Evolutionary conservation across 2,113 vertebrate genomes (phyloP).

Genomic region (Gobio gobio): DNA sequence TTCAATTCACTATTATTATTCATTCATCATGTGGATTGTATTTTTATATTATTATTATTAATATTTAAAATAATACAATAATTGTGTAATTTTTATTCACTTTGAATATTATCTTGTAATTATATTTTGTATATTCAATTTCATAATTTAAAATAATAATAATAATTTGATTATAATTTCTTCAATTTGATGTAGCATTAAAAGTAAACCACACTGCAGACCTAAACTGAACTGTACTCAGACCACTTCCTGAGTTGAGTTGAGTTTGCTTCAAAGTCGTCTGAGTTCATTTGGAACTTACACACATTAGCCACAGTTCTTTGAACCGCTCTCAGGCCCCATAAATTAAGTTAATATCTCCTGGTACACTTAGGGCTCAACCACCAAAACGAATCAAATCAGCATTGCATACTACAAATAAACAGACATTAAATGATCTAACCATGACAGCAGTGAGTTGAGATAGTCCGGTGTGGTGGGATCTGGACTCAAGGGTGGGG

Average conservation of each 20-base stretch:
- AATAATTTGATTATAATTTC: background rate
- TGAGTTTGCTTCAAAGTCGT: background rate
- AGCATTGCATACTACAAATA: background rate
- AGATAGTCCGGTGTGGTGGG: conserved; percentile 97
- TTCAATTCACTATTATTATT: background rate
- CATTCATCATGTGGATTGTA: background rate
- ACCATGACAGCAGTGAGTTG: conserved; percentile 96
- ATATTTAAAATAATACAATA: background rate
- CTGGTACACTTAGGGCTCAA: background rate
- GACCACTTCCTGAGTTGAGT: too few relatives aligned
- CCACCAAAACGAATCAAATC: background rate
- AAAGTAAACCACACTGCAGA: background rate
- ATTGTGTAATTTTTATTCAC: background rate
- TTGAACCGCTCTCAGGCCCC: background rate
- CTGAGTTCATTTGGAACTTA: background rate
- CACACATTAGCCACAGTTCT: background rate
- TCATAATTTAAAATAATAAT: background rate
- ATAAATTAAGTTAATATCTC: background rate
- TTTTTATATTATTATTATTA: background rate
- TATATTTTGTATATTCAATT: background rate
- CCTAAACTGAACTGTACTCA: background rate
- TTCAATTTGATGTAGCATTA: background rate
- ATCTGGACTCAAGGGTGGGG: conserved; percentile 94
- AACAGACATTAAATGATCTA: conserved; percentile 58
- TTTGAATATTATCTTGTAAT: background rate